These are phyloP conservation scores for Myotis davidii DNA, from an alignment of 2,113 vertebrate species.

Conservation along the genomic window DNA sequence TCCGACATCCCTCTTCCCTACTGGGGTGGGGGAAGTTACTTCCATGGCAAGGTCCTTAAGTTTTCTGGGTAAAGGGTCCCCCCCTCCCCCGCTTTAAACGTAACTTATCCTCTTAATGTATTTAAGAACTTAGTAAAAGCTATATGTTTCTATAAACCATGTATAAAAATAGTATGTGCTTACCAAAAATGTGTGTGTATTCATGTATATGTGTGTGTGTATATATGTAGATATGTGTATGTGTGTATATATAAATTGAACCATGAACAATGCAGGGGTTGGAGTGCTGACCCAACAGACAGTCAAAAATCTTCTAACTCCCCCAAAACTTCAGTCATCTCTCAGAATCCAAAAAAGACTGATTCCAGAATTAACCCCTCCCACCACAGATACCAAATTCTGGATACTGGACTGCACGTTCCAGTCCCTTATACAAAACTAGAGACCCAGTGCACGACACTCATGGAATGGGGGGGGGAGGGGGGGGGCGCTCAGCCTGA, in stretches of 20 bases:
- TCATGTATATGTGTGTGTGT: background rate
- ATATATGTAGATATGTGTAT: background rate
- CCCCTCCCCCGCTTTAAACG: background rate
- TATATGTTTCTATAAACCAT: background rate
- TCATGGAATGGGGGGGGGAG: too few relatives aligned
- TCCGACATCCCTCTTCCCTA: background rate
- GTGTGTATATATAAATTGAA: background rate
- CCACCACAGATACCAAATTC: background rate
- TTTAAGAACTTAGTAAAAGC: slow-evolving; percentile 2
- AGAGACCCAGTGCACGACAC: too few relatives aligned
- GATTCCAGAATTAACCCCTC: background rate
- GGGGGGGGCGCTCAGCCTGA: too few relatives aligned
- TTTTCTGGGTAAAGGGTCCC: background rate
- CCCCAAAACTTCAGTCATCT: background rate
- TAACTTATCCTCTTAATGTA: background rate
- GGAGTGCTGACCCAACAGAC: background rate
- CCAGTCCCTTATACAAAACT: background rate
- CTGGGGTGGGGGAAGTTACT: background rate
- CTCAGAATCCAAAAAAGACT: background rate
- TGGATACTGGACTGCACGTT: too few relatives aligned
- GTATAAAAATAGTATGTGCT: background rate
- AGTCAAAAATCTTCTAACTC: background rate
- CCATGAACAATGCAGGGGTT: background rate
- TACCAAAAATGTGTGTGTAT: background rate
- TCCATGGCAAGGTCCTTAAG: slow-evolving; percentile 14